phyloP scores from a whole-genome alignment of 2,888 invertebrate species.

The Ornithoptera alexandrae region DNA sequence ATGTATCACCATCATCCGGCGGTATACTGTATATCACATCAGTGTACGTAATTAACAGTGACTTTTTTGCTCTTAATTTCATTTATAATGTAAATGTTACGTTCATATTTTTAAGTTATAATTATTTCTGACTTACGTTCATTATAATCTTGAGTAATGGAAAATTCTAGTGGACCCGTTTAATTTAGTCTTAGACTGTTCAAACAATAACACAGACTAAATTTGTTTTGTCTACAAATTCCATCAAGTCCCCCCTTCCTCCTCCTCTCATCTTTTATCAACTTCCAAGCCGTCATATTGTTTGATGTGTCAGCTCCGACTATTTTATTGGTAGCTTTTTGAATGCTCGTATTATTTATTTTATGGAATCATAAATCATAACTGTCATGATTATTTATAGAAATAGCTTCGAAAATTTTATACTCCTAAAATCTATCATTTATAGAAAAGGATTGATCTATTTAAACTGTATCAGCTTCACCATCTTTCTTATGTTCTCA shows the following conservation, averaged over 20 bases:
- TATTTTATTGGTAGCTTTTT: neutral
- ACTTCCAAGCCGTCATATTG: constrained; percentile 3
- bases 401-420: too few relatives aligned
- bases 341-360: neutral
- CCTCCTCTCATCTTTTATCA: constrained; percentile 11
- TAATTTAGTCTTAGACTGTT: neutral
- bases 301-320: constrained; percentile 3
- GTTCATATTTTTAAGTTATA: too few relatives aligned
- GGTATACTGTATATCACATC: too few relatives aligned
- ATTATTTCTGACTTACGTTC: too few relatives aligned
- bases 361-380: neutral
- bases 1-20: too few relatives aligned
- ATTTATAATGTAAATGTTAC: too few relatives aligned
- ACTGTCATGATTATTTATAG: neutral
- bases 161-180: neutral
- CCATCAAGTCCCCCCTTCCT: neutral
- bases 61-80: too few relatives aligned
- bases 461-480: too few relatives aligned
- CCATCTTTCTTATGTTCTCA: too few relatives aligned
- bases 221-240: constrained; percentile 24
- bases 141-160: neutral
- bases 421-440: too few relatives aligned
- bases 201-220: constrained; percentile 15
- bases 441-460: too few relatives aligned
- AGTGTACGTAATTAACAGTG: too few relatives aligned